Evolutionary conservation across 1,140 invertebrate genomes (phyloP).

Genomic region (Drosophila fuyamai): DNA sequence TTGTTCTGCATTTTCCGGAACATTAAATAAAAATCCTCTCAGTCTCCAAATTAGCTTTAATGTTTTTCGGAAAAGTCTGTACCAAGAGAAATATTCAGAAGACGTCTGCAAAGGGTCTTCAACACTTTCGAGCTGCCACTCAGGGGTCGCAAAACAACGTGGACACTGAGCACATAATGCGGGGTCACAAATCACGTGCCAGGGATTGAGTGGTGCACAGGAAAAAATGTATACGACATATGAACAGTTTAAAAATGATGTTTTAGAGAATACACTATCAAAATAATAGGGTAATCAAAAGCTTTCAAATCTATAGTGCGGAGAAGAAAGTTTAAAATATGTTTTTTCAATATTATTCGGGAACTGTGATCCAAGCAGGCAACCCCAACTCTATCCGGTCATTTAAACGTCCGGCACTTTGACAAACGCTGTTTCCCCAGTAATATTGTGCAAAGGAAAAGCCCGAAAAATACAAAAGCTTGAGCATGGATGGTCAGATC

Average conservation of each 20-base stretch:
- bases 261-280: too few relatives aligned
- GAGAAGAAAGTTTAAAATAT: too few relatives aligned
- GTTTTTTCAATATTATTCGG: too few relatives aligned
- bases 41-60: background rate
- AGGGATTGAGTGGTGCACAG: background rate
- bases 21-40: too few relatives aligned
- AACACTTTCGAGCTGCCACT: conserved; percentile 40
- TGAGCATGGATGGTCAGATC: background rate
- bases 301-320: too few relatives aligned
- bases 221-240: background rate
- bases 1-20: too few relatives aligned
- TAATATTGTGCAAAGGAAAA: background rate
- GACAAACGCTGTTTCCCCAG: background rate
- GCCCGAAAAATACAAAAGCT: background rate
- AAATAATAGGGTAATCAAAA: too few relatives aligned
- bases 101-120: background rate
- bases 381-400: background rate
- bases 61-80: background rate
- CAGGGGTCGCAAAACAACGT: conserved; percentile 54
- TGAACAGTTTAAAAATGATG: background rate
- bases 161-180: conserved; percentile 23
- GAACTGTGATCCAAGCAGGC: background rate
- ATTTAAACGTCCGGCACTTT: background rate
- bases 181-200: conserved; percentile 14
- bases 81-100: background rate